These are phyloP conservation scores for Macrosiphum euphorbiae DNA, from an alignment of 2,888 invertebrate genomes.

Conservation along the genomic window DNA sequence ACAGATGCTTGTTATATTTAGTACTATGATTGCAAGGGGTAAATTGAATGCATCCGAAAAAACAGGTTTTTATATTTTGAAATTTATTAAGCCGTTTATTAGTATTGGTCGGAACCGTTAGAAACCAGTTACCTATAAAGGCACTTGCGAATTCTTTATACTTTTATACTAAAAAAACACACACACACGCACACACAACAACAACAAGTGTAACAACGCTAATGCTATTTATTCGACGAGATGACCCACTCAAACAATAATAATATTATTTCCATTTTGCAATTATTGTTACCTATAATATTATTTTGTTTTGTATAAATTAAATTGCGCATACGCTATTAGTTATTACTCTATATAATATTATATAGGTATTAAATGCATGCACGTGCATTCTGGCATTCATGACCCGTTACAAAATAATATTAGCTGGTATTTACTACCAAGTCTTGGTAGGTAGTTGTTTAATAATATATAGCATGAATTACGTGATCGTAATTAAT, in stretches of 20 bases:
- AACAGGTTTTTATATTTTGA: constrained; percentile 55
- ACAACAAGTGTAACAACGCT: neutral
- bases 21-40: neutral
- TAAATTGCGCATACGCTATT: neutral
- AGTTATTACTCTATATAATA: neutral
- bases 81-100: constrained; percentile 47
- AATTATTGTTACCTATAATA: neutral
- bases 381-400: neutral
- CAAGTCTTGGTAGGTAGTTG: too few relatives aligned
- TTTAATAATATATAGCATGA: neutral
- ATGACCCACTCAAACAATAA: constrained; percentile 38
- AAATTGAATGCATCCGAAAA: constrained; percentile 31
- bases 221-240: constrained; percentile 24
- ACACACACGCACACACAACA: neutral
- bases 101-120: constrained; percentile 46
- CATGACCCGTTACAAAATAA: neutral
- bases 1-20: neutral
- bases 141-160: constrained; percentile 41
- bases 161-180: neutral
- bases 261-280: neutral
- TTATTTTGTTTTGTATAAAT: neutral
- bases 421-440: neutral
- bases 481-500: neutral
- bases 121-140: constrained; percentile 57
- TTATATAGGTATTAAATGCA: neutral